A percentile compares a stretch with the other conserved stretches of the same genome.
phyloP scores from a whole-genome alignment of 2,888 invertebrate genomes.

The Diaperis boleti region DNA sequence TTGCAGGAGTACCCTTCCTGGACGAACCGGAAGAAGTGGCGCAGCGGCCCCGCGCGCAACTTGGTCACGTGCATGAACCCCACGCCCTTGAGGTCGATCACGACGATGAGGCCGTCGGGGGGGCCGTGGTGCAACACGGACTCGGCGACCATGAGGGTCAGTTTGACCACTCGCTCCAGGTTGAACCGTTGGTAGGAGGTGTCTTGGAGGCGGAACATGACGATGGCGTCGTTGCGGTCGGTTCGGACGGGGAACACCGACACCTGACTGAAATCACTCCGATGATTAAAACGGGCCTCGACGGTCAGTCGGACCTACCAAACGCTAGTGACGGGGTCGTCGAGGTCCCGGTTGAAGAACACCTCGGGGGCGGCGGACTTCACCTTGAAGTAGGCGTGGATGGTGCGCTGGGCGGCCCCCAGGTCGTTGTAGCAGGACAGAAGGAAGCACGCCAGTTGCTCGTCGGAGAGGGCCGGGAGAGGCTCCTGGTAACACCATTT shows the following conservation, averaged over 20 bases:
- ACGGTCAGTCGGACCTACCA: no score
- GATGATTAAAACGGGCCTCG: no score
- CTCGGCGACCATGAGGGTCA: conserved; percentile 50
- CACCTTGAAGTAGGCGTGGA: conserved; percentile 73
- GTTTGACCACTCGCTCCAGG: conserved; percentile 50
- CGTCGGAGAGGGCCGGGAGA: conserved; percentile 66
- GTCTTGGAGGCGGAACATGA: conserved; percentile 49
- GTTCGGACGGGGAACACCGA: conserved; percentile 53
- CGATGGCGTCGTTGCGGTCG: conserved; percentile 51
- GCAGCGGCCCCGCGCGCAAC: conserved; percentile 62
- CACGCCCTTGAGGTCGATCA: conserved; percentile 56
- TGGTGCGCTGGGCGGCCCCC: conserved; percentile 72
- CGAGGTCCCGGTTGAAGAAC: conserved; percentile 71
- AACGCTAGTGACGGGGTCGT: conserved; percentile 64
- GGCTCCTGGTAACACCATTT: conserved; percentile 53
- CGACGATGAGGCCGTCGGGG: conserved; percentile 52
- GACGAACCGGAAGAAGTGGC: conserved; percentile 75
- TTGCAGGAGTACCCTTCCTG: conserved; percentile 78
- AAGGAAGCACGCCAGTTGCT: conserved; percentile 75
- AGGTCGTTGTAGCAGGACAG: conserved; percentile 75
- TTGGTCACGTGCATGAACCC: conserved; percentile 56
- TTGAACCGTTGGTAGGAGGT: conserved; percentile 54
- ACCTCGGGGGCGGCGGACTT: conserved; percentile 73
- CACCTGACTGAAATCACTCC: conserved; percentile 50
- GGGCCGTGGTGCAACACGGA: conserved; percentile 52